These are phyloP conservation scores for Calameuta filiformis DNA, from an alignment of 2,888 invertebrate genomes.

Conservation along the genomic window DNA sequence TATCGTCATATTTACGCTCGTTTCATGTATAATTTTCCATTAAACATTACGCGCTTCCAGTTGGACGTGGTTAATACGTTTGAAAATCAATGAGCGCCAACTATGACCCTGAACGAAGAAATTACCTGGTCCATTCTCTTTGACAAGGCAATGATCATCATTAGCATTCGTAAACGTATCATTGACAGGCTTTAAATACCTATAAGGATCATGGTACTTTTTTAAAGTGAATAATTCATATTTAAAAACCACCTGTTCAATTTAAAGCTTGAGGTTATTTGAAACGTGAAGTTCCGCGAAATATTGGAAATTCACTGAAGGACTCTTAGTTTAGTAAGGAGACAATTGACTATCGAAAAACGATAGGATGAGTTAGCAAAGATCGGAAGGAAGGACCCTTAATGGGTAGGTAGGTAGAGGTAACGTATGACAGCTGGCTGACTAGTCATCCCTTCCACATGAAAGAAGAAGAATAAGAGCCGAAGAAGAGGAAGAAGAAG, in stretches of 20 bases:
- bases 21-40: background rate
- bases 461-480: conserved; percentile 29
- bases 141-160: background rate
- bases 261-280: background rate
- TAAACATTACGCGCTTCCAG: background rate
- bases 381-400: background rate
- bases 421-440: conserved; percentile 6
- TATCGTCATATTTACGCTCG: background rate
- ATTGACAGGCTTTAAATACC: background rate
- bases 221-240: background rate
- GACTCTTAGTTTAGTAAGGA: background rate
- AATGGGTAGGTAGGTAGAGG: background rate
- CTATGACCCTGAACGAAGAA: background rate
- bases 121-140: background rate
- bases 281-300: background rate
- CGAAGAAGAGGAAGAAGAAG: conserved; percentile 31
- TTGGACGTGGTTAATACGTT: background rate
- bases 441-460: conserved; percentile 28
- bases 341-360: background rate
- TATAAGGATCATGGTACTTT: background rate
- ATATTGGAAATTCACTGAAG: background rate
- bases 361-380: background rate
- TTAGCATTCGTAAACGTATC: background rate
- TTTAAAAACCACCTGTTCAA: background rate
- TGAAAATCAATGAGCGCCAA: background rate